A percentile compares a stretch with the other conserved stretches of the same genome.
Evolutionary conservation across 2,888 invertebrate genomes (phyloP).

Genomic region (Tryphoninae sp.): DNA sequence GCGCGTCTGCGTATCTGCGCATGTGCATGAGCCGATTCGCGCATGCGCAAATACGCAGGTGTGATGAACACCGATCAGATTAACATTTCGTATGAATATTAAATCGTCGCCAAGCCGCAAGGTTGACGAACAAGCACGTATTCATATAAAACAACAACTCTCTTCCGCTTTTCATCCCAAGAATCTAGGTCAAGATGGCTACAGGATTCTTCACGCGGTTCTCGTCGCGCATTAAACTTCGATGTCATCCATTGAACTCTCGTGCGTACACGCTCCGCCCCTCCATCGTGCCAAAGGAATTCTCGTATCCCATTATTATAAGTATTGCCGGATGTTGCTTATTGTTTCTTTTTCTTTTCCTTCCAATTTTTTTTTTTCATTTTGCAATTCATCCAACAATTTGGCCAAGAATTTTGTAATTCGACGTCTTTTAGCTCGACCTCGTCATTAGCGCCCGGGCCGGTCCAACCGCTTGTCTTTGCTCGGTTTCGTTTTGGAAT

Average conservation of each 20-base stretch:
- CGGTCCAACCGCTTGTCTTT: not conserved
- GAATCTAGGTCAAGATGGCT: slow-evolving; percentile 56
- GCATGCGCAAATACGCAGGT: too few relatives aligned
- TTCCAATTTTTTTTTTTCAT: not conserved
- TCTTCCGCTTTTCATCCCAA: slow-evolving; percentile 57
- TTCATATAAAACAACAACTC: slow-evolving; percentile 40
- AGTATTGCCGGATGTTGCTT: not conserved
- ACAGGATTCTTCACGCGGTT: slow-evolving; percentile 38
- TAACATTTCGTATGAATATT: slow-evolving; percentile 46
- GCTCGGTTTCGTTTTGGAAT: not conserved
- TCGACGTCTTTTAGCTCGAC: slow-evolving; percentile 19
- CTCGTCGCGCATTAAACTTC: not conserved
- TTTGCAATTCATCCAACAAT: not conserved
- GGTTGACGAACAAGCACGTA: slow-evolving; percentile 14
- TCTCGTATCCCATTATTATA: not conserved
- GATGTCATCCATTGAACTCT: slow-evolving; percentile 27
- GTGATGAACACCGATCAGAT: not conserved
- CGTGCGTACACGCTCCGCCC: not conserved
- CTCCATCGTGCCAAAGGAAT: not conserved
- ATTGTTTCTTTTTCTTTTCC: not conserved
- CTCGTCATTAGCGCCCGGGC: not conserved
- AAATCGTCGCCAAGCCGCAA: slow-evolving; percentile 39
- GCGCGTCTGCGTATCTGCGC: not conserved
- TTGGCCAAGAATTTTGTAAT: slow-evolving; percentile 37
- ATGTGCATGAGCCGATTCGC: too few relatives aligned